Evolutionary conservation across 2,113 vertebrate species (phyloP), one percentile per base, ranked within the genome.

Genomic region (Vombatus ursinus): DNA sequence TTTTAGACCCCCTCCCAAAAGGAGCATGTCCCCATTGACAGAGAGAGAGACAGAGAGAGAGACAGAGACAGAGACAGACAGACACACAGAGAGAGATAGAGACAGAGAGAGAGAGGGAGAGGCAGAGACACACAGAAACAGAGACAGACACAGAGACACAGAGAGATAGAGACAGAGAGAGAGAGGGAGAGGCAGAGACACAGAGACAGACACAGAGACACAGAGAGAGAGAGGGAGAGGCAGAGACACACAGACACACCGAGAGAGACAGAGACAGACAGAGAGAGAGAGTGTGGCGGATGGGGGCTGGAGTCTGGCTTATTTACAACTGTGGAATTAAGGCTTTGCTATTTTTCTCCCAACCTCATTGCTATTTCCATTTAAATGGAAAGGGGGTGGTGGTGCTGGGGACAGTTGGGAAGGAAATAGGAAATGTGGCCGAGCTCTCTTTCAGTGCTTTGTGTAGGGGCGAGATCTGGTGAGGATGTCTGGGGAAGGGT

Each of bases 261-360:
- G 57, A 61, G 54, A 12, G 9, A 31, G 26, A 31, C 8, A 61
- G 54, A 31, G 0, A 31, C 11, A 37, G 11, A 37, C 9, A 68
- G 10, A 31, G 28, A 61, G 2, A 68, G 37, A 19, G 14, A 77
- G 61, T 0, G 5, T 1, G 1, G 37, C 1, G 14, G 3, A 0
- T 19, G 16, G 37, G 68, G 68, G 24, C 50, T 22, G 31, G 44
- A 91, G 52, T 47, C 7, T 0, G 23, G 14, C 26, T n/a, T 91
- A 57, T 90, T 90, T 8, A 44, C 53, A 91, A 91, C 68, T 50
- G 23, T 53, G 93, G 84, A 90, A 53, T 94, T 90, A 95, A 96
- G 48, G 94, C 94, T 96, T 47, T 24, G 94, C 31, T 94, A 57
- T 2, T 49, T 52, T 91, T 95, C 47, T 89, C 96, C 52, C 37